Base-by-base conservation (phyloP, 2,888 invertebrate genomes). In the Melieria crassipennis region DNA sequence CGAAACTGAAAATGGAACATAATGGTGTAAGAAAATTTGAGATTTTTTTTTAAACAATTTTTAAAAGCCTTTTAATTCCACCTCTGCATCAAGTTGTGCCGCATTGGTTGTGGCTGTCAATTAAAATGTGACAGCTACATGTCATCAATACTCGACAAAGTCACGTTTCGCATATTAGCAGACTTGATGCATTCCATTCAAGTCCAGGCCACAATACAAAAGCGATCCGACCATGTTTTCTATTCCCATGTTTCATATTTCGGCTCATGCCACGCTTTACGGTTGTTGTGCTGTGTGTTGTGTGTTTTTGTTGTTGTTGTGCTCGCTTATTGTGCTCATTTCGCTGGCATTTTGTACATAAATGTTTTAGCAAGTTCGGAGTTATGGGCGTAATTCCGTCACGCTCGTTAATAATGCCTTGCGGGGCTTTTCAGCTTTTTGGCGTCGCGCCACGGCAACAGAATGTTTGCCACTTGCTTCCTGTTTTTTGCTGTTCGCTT, bases 1-100 rank as follows among this genome's bases (percentile, higher is more conserved):
- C 99, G 62, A 97, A 98, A 87, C 91, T 96, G 71, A 92, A 94
- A 85, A 89, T 93, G 85, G 91, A 92, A 77, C 89, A 89, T 73
- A 86, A 87, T 78, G 88, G 88, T 79, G 92, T 91, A 81, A 89
- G 89, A 81, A 63, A 13, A 11, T 3, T 30, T 30, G 30, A 30
- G 30, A 30, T 30, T 30, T 30, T 30, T 30, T 30, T 30, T 30
- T 30, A 30, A 30, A 30, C 30, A 30, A 30, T 30, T 30, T 30
- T 30, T 30, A 30, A 30, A 30, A 30, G 30, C 30, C 30, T 30
- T 30, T 30, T 30, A 30, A 30, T 30, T 30, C 30, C 2, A 3
- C 30, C 30, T 30, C 47, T 47, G 16, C 13, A 65, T 61, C 42
- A 42, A 45, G 67, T 58, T 47, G 61, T 57, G 30, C 16, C 30